Conservation (phyloP, 2,797 vertebrate species). For the Coranthus polyacanthus region DNA sequence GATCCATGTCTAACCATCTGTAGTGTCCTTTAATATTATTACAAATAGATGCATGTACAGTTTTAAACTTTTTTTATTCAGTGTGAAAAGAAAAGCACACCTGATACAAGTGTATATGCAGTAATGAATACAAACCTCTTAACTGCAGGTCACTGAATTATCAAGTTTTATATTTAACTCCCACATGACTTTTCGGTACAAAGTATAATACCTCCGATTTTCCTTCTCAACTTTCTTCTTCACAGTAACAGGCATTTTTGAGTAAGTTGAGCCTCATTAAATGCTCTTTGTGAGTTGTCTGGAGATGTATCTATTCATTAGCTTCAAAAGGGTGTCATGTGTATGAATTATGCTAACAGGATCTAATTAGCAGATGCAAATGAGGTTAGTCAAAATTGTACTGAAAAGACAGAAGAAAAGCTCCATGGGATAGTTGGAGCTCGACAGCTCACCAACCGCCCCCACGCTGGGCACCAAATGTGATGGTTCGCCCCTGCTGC, state of each 20-base stretch:
- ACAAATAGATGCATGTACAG: constrained; percentile 36
- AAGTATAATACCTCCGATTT: constrained; percentile 64
- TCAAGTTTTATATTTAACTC: constrained; percentile 50
- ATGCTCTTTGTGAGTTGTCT: constrained; percentile 86
- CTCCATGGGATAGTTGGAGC: constrained; percentile 90
- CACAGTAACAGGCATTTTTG: constrained; percentile 58
- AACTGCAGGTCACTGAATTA: constrained; percentile 35
- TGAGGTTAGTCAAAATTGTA: constrained; percentile 89
- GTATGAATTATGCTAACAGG: constrained; percentile 92
- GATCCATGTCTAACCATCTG: constrained; percentile 65
- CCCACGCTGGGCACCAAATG: constrained; percentile 90
- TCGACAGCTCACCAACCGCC: constrained; percentile 88
- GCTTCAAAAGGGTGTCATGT: constrained; percentile 90
- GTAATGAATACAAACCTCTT: background rate
- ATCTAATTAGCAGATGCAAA: constrained; percentile 93
- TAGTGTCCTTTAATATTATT: constrained; percentile 41
- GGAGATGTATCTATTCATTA: constrained; percentile 91
- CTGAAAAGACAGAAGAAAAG: constrained; percentile 88
- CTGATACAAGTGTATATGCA: constrained; percentile 31
- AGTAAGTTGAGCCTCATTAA: constrained; percentile 84
- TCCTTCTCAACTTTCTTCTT: constrained; percentile 58
- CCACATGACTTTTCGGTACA: constrained; percentile 59
- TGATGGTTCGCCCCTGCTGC: constrained; percentile 91
- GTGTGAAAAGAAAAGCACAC: constrained; percentile 54
- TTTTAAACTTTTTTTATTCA: constrained; percentile 64